Percentiles rank a stretch among this genome's conserved stretches.
Evolutionary conservation across 2,888 invertebrate species (phyloP).

Genomic region (Sicus ferrugineus): DNA sequence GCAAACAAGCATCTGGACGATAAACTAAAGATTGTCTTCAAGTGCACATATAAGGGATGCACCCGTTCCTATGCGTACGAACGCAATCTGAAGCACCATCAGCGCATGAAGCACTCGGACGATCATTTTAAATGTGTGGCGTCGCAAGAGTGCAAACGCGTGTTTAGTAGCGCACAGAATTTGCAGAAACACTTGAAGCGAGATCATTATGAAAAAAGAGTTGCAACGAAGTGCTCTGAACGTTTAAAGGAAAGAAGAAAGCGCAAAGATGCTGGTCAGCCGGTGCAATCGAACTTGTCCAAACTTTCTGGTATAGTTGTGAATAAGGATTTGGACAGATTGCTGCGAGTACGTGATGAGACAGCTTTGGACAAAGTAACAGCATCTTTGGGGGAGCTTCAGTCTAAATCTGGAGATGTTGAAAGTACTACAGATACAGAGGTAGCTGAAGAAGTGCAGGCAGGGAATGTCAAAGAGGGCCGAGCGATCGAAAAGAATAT

Average conservation of each 20-base stretch:
- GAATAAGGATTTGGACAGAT: constrained; percentile 49
- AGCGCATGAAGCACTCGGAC: constrained; percentile 66
- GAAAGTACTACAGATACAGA: neutral
- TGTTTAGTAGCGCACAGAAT: constrained; percentile 55
- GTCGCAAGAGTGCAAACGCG: constrained; percentile 46
- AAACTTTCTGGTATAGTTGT: constrained; percentile 52
- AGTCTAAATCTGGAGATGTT: constrained; percentile 23
- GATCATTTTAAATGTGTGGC: constrained; percentile 65
- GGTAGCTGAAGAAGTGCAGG: neutral
- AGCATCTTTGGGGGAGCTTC: constrained; percentile 33
- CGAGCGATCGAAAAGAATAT: neutral
- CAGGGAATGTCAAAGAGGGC: neutral
- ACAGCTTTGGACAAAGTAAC: constrained; percentile 44
- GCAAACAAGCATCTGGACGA: constrained; percentile 51
- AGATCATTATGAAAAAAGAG: constrained; percentile 42
- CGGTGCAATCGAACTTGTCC: constrained; percentile 50
- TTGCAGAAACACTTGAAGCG: constrained; percentile 49
- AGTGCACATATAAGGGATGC: constrained; percentile 62
- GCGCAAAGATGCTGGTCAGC: constrained; percentile 56
- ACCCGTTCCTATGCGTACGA: constrained; percentile 66
- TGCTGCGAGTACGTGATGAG: constrained; percentile 46
- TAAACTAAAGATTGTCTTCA: constrained; percentile 43
- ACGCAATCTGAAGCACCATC: constrained; percentile 69
- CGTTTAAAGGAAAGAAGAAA: constrained; percentile 43
- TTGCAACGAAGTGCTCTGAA: neutral